A percentile compares a stretch with the other conserved stretches of the same genome.
Evolutionary conservation across 1,140 invertebrate species (phyloP).

Genomic region (Monochamus saltuarius): DNA sequence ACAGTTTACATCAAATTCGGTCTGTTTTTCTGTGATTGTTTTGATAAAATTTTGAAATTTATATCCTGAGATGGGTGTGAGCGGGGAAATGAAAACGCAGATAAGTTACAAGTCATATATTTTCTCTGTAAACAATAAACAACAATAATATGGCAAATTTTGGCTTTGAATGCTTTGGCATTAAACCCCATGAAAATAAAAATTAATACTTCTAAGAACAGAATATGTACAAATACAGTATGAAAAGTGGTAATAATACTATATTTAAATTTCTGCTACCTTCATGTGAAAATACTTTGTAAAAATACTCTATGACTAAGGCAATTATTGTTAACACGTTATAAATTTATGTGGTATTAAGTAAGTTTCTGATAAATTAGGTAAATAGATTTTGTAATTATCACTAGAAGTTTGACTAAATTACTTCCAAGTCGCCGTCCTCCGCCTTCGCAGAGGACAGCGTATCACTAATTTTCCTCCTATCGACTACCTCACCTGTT

Average conservation of each 20-base stretch:
- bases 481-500: constrained; percentile 54
- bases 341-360: constrained; percentile 29
- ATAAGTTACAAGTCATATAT: constrained; percentile 22
- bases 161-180: constrained; percentile 54
- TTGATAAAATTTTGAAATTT: too few species aligned
- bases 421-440: constrained; percentile 29
- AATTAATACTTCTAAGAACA: constrained; percentile 37
- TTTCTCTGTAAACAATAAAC: constrained; percentile 47
- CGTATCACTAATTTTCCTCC: constrained; percentile 30
- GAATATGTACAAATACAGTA: constrained; percentile 32
- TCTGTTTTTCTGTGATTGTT: too few species aligned
- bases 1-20: too few species aligned
- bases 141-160: constrained; percentile 53
- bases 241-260: constrained; percentile 36
- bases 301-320: constrained; percentile 51
- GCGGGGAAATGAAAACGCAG: constrained; percentile 1
- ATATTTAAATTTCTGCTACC: constrained; percentile 36
- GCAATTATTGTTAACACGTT: constrained; percentile 43
- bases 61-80: too few species aligned
- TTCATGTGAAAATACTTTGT: constrained; percentile 49
- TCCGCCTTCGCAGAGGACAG: constrained; percentile 8
- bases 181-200: constrained; percentile 44
- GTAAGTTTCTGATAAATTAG: constrained; percentile 31
- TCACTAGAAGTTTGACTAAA: constrained; percentile 51
- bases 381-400: constrained; percentile 37